phyloP scores from a whole-genome alignment of 2,888 invertebrate species.

The Automeris io region DNA sequence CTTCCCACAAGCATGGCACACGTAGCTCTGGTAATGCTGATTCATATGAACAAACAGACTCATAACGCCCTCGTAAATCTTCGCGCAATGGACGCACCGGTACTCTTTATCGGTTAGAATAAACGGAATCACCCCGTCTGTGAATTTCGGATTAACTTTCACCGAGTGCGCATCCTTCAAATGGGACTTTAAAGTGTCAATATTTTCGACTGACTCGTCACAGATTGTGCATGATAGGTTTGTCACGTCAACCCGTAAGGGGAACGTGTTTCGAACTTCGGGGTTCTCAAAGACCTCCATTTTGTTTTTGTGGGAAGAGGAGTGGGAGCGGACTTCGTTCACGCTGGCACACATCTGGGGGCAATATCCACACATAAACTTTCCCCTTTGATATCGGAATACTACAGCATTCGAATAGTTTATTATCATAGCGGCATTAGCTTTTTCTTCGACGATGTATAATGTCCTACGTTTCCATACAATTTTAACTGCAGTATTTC shows the following conservation, averaged over 20 bases:
- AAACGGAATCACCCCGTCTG: constrained; percentile 50
- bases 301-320: constrained; percentile 31
- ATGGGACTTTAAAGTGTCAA: constrained; percentile 40
- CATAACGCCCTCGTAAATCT: constrained; percentile 35
- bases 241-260: constrained; percentile 50
- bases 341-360: constrained; percentile 29
- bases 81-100: constrained; percentile 40
- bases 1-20: constrained; percentile 66
- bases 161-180: constrained; percentile 31
- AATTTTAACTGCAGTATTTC: constrained; percentile 17
- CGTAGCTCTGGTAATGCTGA: constrained; percentile 53
- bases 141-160: constrained; percentile 23
- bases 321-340: constrained; percentile 36
- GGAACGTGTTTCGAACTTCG: constrained; percentile 37
- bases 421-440: constrained; percentile 47
- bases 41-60: constrained; percentile 57
- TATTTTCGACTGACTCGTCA: constrained; percentile 14
- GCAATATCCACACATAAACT: constrained; percentile 54
- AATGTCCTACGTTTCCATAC: constrained; percentile 43
- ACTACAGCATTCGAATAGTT: constrained; percentile 49
- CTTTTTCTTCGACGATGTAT: constrained; percentile 32
- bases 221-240: constrained; percentile 42
- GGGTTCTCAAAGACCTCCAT: constrained; percentile 34
- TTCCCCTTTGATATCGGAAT: constrained; percentile 49
- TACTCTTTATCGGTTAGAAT: constrained; percentile 36